phyloP scores from a whole-genome alignment of 2,888 invertebrate genomes.

The Caenorhabditis sulstoni region DNA sequence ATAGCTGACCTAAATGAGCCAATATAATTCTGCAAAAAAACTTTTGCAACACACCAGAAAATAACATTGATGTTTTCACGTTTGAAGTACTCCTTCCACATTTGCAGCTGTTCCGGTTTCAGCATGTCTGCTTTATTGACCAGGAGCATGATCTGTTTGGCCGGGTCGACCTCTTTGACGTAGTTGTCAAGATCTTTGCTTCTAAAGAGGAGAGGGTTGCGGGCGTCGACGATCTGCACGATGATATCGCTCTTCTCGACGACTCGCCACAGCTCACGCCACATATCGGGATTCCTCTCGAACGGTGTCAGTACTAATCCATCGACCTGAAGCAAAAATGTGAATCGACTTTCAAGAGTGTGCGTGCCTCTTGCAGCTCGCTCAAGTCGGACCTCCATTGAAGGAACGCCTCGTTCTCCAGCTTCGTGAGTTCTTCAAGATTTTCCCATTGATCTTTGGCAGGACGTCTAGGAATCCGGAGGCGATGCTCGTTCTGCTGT shows the following conservation, averaged over 20 bases:
- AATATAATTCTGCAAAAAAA: not conserved
- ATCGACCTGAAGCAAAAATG: conserved; percentile 82
- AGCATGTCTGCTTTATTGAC: conserved; percentile 97
- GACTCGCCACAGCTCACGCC: conserved; percentile 98
- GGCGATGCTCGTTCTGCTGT: conserved; percentile 83
- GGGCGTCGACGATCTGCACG: conserved; percentile 91
- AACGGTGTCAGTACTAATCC: conserved; percentile 93
- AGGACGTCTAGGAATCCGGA: conserved; percentile 92
- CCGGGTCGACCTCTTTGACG: conserved; percentile 87
- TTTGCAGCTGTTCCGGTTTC: conserved; percentile 86
- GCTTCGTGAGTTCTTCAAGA: conserved; percentile 87
- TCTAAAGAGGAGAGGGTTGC: conserved; percentile 94
- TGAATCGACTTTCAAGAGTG: conserved; percentile 29
- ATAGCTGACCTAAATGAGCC: conserved; percentile 69
- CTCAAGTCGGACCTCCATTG: conserved; percentile 92
- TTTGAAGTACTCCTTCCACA: conserved; percentile 80
- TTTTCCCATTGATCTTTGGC: conserved; percentile 88
- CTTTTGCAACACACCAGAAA: conserved; percentile 89
- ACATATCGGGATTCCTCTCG: conserved; percentile 96
- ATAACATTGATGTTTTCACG: conserved; percentile 86
- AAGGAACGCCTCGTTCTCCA: conserved; percentile 90
- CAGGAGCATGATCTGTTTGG: conserved; percentile 89
- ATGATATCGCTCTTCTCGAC: conserved; percentile 87
- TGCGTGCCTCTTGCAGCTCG: conserved; percentile 81
- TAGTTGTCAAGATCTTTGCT: conserved; percentile 93